These are phyloP conservation scores for Drosophila aldrichi DNA, from an alignment of 2,888 invertebrate genomes.

Conservation along the genomic window DNA sequence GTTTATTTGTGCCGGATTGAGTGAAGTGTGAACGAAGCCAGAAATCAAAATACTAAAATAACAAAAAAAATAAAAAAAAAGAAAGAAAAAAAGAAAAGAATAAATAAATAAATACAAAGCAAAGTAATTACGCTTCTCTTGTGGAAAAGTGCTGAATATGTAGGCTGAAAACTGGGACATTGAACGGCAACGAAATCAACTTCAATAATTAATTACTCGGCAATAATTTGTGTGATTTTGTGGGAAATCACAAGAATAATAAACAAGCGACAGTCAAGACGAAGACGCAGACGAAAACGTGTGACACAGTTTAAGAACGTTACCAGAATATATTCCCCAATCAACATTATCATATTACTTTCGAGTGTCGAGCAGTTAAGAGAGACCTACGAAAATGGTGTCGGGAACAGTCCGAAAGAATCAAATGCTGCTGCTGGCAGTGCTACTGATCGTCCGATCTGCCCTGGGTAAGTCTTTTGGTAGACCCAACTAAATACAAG, in stretches of 20 bases:
- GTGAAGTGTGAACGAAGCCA: constrained; percentile 13
- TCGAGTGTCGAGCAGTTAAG: constrained; percentile 40
- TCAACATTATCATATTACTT: constrained; percentile 36
- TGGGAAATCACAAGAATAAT: constrained; percentile 59
- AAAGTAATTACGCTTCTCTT: constrained; percentile 18
- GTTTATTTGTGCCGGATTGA: constrained; percentile 23
- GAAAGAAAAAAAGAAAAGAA: background rate
- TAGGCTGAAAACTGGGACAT: constrained; percentile 62
- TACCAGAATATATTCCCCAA: constrained; percentile 26
- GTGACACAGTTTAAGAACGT: constrained; percentile 58
- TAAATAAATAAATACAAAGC: constrained; percentile 11
- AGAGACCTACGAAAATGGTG: constrained; percentile 47
- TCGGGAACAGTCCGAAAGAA: constrained; percentile 39
- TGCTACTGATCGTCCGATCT: constrained; percentile 49
- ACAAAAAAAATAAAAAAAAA: background rate
- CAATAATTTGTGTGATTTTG: constrained; percentile 55
- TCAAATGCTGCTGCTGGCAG: constrained; percentile 28
- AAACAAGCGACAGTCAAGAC: constrained; percentile 43
- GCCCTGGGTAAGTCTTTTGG: constrained; percentile 56
- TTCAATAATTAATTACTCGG: constrained; percentile 68
- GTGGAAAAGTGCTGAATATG: constrained; percentile 68
- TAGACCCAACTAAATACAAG: background rate
- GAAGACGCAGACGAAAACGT: constrained; percentile 30
- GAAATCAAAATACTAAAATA: constrained; percentile 30
- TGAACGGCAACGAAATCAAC: constrained; percentile 39